Evolutionary conservation across 2,888 invertebrate species (phyloP).

Genomic region (Zhuqinia jingwanae): DNA sequence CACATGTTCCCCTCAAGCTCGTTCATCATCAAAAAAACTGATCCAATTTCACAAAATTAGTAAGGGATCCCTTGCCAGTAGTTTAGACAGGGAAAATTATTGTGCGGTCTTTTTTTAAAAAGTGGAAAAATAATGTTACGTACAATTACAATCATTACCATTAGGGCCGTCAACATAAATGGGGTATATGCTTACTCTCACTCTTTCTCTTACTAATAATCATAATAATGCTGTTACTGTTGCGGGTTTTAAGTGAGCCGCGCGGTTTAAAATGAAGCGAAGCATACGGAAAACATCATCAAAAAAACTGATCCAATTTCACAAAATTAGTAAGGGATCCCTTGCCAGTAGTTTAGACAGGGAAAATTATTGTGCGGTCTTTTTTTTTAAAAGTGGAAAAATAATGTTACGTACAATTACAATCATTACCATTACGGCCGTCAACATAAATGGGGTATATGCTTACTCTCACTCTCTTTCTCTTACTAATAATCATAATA

Average conservation of each 20-base stretch:
- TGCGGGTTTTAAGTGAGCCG: not conserved
- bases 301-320: constrained; percentile 14
- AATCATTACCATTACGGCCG: constrained; percentile 20
- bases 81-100: constrained; percentile 27
- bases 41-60: constrained; percentile 31
- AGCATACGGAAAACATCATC: not conserved
- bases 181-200: not conserved
- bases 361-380: constrained; percentile 40
- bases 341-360: not conserved
- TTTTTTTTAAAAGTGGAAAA: not conserved
- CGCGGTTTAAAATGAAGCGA: constrained; percentile 26
- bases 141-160: constrained; percentile 39
- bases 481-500: not conserved
- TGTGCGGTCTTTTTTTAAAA: constrained; percentile 17
- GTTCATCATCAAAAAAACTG: constrained; percentile 12
- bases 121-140: constrained; percentile 16
- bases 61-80: not conserved
- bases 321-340: not conserved
- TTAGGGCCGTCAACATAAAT: constrained; percentile 18
- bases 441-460: constrained; percentile 2
- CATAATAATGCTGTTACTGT: not conserved
- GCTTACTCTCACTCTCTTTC: not conserved
- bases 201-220: not conserved
- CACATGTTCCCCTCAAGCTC: too few species aligned
- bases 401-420: constrained; percentile 44